phyloP scores from a whole-genome alignment of 2,888 invertebrate species.

The Xylocampa areola region DNA sequence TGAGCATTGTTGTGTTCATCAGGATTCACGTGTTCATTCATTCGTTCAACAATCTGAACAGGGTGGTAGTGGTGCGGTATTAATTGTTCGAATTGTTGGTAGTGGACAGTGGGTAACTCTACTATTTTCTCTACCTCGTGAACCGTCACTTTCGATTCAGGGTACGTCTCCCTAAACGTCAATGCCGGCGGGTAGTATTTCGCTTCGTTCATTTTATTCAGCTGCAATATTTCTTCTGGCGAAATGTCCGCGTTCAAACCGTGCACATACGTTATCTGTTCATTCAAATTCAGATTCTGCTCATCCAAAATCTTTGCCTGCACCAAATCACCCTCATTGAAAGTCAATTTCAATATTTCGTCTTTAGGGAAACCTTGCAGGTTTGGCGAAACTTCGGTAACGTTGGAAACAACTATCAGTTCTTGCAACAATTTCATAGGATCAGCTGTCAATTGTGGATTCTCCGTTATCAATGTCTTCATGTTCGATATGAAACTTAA shows the following conservation, averaged over 20 bases:
- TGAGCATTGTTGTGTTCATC: conserved; percentile 12
- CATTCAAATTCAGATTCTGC: conserved; percentile 51
- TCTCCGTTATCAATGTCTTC: conserved; percentile 57
- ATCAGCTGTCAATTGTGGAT: conserved; percentile 63
- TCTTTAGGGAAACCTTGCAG: conserved; percentile 65
- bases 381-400: conserved; percentile 68
- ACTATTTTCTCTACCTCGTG: conserved; percentile 23
- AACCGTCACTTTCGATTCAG: conserved; percentile 18
- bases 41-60: conserved; percentile 11
- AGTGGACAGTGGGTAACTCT: conserved; percentile 22
- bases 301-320: conserved; percentile 69
- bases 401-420: conserved; percentile 64
- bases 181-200: conserved; percentile 30
- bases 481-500: conserved; percentile 63
- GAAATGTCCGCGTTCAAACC: conserved; percentile 62
- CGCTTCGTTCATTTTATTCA: conserved; percentile 38
- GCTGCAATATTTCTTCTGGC: conserved; percentile 51
- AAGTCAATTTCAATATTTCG: conserved; percentile 67
- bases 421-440: conserved; percentile 68
- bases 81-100: conserved; percentile 12
- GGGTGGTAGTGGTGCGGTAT: conserved; percentile 2
- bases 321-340: conserved; percentile 68
- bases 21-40: background rate
- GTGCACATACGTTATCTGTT: conserved; percentile 60
- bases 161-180: conserved; percentile 10